Base-by-base conservation (phyloP, 53 echinoderm and acorn worm species). In the Stichopus horrens region DNA sequence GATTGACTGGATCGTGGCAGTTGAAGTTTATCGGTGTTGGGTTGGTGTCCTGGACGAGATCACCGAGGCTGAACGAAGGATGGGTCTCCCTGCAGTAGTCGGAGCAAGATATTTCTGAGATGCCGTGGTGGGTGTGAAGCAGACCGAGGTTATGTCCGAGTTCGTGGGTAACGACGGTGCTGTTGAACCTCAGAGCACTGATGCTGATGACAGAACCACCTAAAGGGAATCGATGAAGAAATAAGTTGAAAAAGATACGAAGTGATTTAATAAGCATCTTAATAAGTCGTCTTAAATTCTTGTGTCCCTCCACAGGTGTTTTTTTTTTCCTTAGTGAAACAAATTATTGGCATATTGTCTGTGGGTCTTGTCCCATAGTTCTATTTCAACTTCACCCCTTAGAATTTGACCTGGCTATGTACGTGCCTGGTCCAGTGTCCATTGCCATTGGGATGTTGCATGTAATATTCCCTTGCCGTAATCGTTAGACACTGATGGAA, bases 71-170 rank as follows among this genome's bases (percentile, higher is more conserved):
- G 56, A 88, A 22, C 0, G 96, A 96, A 16, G 95, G 88, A 5
- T 83, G 77, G 5, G 75, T 86, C 73, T 99, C 99, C 53, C 90
- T 75, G 55, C 99, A 99, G 10, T 88, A 86, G 68, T 92, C 87
- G 63, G 71, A 88, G 71, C 95, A 95, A 8, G 71, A 76, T 54
- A 92, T 83, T 76, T 96, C 94, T 1, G 90, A 76, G 58, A 99
- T 89, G n/a, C 93, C 93, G 81, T 96, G 92, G 78, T 96, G 96
- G 22, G 96, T 94, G 88, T 99, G 99, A 88, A 91, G 94, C 0
- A 99, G 60, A 20, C 99, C 99, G 9, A 99, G 96, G 6, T 88
- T 94, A 75, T 99, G 99, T 5, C 99, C 99, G 52, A 93, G 57
- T 83, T 99, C 99, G 83, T 99, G 99, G 51, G 96, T 92, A 86